Conservation (phyloP, 2,113 vertebrate species). For the Megaceryle torquata region DNA sequence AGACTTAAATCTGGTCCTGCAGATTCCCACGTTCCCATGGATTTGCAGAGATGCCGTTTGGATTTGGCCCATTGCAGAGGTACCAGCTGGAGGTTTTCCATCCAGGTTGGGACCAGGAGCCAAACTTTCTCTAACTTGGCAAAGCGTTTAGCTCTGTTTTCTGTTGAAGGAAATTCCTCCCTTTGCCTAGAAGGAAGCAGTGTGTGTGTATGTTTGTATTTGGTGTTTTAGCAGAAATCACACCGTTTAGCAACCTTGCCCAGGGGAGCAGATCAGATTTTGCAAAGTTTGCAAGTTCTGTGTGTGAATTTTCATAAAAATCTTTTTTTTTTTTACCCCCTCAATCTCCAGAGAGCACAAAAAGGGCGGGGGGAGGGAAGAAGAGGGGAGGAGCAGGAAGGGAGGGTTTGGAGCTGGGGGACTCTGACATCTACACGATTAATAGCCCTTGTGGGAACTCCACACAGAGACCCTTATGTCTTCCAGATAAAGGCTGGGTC, state of each 20-base stretch:
- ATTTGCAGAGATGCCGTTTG: not conserved
- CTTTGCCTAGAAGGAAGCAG: not conserved
- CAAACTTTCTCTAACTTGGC: not conserved
- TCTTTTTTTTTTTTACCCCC: not conserved
- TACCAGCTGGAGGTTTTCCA: constrained; percentile 7
- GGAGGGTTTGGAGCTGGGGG: constrained; percentile 16
- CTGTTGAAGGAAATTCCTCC: not conserved
- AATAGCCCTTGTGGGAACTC: constrained; percentile 6
- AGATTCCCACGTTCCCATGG: not conserved
- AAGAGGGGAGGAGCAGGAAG: not conserved
- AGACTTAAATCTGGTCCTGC: not conserved
- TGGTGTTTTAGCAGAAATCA: not conserved
- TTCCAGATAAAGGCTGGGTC: constrained; percentile 53
- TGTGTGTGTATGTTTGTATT: not conserved
- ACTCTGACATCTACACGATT: constrained; percentile 26
- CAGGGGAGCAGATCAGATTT: constrained; percentile 35
- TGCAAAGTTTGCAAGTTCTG: not conserved
- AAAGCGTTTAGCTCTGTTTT: not conserved
- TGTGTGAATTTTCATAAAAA: not conserved
- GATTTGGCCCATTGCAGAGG: not conserved
- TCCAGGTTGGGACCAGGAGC: not conserved
- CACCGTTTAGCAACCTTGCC: not conserved
- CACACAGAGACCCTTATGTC: constrained; percentile 37
- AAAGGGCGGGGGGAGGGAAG: not conserved
- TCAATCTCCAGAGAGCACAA: not conserved